These are phyloP conservation scores for Atractosteus spatula DNA, from an alignment of 2,113 vertebrate species.

Conservation along the genomic window DNA sequence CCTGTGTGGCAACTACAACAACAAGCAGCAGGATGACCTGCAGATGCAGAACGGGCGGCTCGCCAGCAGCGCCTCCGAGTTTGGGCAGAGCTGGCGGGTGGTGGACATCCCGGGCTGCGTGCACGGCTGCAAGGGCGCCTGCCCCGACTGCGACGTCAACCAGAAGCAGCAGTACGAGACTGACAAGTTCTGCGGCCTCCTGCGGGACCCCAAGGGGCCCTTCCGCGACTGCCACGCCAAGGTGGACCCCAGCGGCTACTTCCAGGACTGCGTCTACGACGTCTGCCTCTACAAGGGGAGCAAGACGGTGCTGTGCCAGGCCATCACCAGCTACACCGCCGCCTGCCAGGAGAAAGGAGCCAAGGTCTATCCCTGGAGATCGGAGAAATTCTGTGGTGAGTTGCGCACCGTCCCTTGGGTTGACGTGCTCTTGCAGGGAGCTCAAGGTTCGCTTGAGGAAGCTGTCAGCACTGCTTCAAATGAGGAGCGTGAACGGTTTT, in stretches of 20 bases:
- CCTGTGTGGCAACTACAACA: constrained; percentile 75
- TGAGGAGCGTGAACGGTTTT: not conserved
- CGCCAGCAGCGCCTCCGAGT: not conserved
- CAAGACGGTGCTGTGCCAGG: constrained; percentile 51
- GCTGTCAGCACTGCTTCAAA: not conserved
- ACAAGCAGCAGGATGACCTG: constrained; percentile 62
- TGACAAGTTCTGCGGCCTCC: constrained; percentile 48
- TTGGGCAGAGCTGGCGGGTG: constrained; percentile 67
- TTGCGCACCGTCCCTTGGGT: not conserved
- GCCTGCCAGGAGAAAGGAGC: constrained; percentile 52
- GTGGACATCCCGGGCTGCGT: constrained; percentile 54
- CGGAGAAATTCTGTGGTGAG: constrained; percentile 59
- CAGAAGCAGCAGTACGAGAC: constrained; percentile 47
- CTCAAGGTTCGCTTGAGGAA: no score
- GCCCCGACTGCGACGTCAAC: constrained; percentile 46
- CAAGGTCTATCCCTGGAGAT: constrained; percentile 57
- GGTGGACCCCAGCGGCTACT: constrained; percentile 44
- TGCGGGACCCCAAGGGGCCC: constrained; percentile 50
- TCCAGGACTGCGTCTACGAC: constrained; percentile 60
- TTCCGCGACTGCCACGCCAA: constrained; percentile 55
- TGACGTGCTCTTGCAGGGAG: not conserved
- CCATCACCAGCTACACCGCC: constrained; percentile 52
- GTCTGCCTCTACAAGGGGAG: constrained; percentile 59
- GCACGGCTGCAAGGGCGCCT: constrained; percentile 44
- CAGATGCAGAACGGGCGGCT: constrained; percentile 35